These are phyloP conservation scores for Malurus elegans DNA, from an alignment of 2,113 vertebrate genomes.

Conservation along the genomic window DNA sequence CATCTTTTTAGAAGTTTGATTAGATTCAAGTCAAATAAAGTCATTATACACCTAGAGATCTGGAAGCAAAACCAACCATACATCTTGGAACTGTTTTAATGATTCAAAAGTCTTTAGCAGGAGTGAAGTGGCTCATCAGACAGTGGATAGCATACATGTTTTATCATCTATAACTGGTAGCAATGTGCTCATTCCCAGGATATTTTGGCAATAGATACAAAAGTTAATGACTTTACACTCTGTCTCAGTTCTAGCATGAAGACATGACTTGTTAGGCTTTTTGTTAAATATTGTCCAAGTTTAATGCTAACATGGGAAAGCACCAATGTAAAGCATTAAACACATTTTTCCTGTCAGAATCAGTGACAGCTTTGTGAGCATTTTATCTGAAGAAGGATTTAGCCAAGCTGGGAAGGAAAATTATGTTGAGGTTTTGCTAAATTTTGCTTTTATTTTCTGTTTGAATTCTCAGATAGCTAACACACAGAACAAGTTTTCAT, in stretches of 20 bases:
- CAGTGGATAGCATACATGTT: neutral
- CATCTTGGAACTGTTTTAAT: neutral
- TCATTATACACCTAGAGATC: neutral
- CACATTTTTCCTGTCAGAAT: neutral
- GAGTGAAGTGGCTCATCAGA: neutral
- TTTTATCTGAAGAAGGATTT: neutral
- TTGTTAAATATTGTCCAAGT: neutral
- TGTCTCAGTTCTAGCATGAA: neutral
- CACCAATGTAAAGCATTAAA: neutral
- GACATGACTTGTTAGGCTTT: neutral
- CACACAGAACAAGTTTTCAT: neutral
- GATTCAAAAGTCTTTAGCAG: neutral
- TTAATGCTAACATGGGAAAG: neutral
- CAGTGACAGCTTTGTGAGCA: neutral
- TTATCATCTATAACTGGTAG: neutral
- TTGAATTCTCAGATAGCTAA: neutral
- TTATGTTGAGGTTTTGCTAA: neutral
- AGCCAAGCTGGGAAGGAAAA: neutral
- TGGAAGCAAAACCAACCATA: neutral
- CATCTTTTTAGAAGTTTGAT: neutral
- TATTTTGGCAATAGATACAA: neutral
- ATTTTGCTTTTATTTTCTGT: neutral
- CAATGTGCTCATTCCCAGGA: neutral
- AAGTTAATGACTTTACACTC: neutral
- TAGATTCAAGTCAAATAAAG: neutral